Conservation (phyloP, 2,888 invertebrate genomes). For the Hydroisotoma schaefferi region DNA sequence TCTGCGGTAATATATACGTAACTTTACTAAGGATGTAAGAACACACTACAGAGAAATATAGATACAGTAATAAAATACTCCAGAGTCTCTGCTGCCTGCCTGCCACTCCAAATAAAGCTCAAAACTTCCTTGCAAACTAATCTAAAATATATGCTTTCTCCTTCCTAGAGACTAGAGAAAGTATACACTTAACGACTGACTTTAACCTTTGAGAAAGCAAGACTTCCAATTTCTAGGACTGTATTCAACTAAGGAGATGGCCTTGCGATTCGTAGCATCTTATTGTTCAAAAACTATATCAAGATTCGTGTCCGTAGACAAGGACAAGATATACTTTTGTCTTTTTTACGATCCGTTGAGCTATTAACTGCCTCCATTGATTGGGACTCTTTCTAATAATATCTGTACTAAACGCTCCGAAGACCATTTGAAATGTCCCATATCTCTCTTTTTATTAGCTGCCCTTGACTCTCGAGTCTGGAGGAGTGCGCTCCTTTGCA, state of each 20-base stretch:
- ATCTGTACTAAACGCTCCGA: not conserved
- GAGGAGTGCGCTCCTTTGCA: too few species aligned
- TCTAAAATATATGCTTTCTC: too few species aligned
- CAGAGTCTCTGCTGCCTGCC: too few species aligned
- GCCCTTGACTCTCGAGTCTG: slow-evolving; percentile 7
- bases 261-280: not conserved
- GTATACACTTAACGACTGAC: too few species aligned
- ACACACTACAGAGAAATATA: too few species aligned
- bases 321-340: too few species aligned
- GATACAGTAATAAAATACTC: slow-evolving; percentile 1
- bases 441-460: slow-evolving; percentile 2
- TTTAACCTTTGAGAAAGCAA: too few species aligned
- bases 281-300: slow-evolving; percentile 3
- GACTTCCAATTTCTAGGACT: too few species aligned
- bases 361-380: slow-evolving; percentile 2
- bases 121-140: too few species aligned
- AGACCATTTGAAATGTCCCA: not conserved
- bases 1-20: too few species aligned
- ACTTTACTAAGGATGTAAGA: too few species aligned
- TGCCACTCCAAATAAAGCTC: not conserved
- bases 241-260: too few species aligned
- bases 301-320: not conserved
- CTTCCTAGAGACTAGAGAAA: not conserved
- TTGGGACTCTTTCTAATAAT: slow-evolving; percentile 3
- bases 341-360: not conserved